These are phyloP conservation scores for Sylvietta virens DNA, from an alignment of 2,113 vertebrate species.

Conservation along the genomic window DNA sequence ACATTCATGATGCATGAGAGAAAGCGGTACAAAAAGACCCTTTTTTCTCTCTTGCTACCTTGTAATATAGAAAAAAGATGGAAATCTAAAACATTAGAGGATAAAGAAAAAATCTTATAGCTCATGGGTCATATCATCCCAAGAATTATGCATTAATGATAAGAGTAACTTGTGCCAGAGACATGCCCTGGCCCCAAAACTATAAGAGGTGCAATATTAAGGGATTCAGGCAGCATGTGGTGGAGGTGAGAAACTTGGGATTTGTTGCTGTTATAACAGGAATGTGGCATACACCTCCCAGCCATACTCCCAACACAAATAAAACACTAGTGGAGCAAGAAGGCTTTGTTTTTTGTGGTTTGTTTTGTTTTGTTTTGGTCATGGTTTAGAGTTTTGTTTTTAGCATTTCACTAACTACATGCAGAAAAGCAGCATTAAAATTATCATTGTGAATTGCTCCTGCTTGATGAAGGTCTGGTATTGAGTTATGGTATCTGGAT, in stretches of 20 bases:
- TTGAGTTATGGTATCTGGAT: background rate
- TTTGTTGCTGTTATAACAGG: background rate
- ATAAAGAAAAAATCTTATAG: background rate
- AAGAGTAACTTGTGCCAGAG: background rate
- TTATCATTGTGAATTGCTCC: background rate
- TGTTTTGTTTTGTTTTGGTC: background rate
- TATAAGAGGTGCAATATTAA: background rate
- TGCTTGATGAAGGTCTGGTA: slow-evolving; percentile 28
- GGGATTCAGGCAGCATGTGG: background rate
- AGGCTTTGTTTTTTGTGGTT: background rate
- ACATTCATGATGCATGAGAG: background rate
- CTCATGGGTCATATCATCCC: background rate
- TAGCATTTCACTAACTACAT: background rate
- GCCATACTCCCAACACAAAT: slow-evolving; percentile 24
- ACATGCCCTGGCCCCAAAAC: background rate
- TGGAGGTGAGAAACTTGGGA: background rate
- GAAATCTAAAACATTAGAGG: background rate
- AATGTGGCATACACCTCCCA: background rate
- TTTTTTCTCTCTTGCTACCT: background rate
- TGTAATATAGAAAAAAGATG: background rate
- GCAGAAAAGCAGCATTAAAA: background rate
- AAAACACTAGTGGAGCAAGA: slow-evolving; percentile 38
- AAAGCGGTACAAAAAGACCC: background rate
- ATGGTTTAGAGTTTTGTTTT: background rate
- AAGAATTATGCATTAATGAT: background rate